Percentiles rank a stretch among this genome's conserved stretches.
Conservation (phyloP, 2,888 invertebrate genomes). For the Melieria omissa region DNA sequence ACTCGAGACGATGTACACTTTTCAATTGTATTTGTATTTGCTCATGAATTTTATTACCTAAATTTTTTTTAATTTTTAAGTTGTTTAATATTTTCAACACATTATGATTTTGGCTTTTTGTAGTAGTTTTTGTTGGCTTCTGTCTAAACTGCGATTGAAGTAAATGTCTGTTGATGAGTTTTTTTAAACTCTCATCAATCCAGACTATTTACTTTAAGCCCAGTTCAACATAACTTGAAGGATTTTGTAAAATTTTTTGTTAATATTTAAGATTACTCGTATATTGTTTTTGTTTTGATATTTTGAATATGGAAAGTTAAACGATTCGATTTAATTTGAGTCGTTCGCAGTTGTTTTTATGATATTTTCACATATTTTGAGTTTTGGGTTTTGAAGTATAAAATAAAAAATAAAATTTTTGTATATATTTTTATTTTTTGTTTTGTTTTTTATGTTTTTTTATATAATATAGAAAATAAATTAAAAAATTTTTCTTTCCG, state of each 20-base stretch:
- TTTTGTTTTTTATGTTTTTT: too few relatives aligned
- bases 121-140: conserved; percentile 52
- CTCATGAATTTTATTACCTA: too few relatives aligned
- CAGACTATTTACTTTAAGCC: conserved; percentile 66
- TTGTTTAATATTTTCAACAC: too few relatives aligned
- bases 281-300: not conserved
- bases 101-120: conserved; percentile 14
- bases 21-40: not conserved
- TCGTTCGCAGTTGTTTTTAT: too few relatives aligned
- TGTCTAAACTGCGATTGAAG: conserved; percentile 64
- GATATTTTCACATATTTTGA: too few relatives aligned
- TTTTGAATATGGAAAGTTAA: too few relatives aligned
- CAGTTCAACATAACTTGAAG: conserved; percentile 55
- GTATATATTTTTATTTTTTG: too few relatives aligned
- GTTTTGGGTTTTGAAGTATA: too few relatives aligned
- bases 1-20: conserved; percentile 34
- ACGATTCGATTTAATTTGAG: too few relatives aligned
- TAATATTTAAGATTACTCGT: not conserved
- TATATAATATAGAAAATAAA: too few relatives aligned
- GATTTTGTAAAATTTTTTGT: not conserved
- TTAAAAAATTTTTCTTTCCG: too few relatives aligned
- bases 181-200: conserved; percentile 62
- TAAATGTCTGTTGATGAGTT: conserved; percentile 65
- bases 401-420: too few relatives aligned
- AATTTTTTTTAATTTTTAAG: not conserved